Base-by-base conservation (phyloP, 2,888 invertebrate genomes). In the Agrochola lota region DNA sequence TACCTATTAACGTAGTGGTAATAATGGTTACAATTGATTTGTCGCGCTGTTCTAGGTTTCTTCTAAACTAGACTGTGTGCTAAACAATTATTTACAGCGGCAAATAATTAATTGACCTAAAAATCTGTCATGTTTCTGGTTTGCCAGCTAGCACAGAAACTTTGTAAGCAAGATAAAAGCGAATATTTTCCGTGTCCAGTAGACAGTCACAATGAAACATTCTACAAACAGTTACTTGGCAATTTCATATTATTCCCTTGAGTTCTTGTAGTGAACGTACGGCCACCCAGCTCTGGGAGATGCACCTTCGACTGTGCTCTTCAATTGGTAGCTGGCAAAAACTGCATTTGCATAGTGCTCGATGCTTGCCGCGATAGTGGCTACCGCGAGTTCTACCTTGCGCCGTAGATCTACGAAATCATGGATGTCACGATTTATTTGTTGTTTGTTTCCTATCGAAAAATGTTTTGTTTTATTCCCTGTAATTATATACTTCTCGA, bases 291-390 rank as follows among this genome's bases (percentile, higher is more conserved):
- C 87, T 87, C 84, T 83, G 90, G 83, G 90, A 91, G 91, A 91
- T 91, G 91, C 90, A 88, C 89, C 90, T 91, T 92, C 91, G 91
- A 93, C 90, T 92, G 91, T 91, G 90, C 93, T 93, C 90, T 90
- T 94, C 95, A 95, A 96, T 96, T 94, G 96, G 95, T 94, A 92
- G 92, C 93, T 94, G 94, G 94, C 95, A 96, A 96, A 96, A 96
- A 96, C 94, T 95, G 94, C 94, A 96, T 96, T 96, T 96, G 96
- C 96, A 96, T 96, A 95, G 95, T 89, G 92, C 91, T 91, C 93
- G 96, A 96, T 96, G 93, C 90, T 91, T 91, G 91, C 90, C 86
- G 91, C 91, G 96, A 96, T 96, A 96, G 92, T 91, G 94, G 91
- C 94, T 93, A 92, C 94, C 93, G 92, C 90, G 93, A 86, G 89